Conservation (phyloP, 2,113 vertebrate genomes). For the Muntiacus reevesi region DNA sequence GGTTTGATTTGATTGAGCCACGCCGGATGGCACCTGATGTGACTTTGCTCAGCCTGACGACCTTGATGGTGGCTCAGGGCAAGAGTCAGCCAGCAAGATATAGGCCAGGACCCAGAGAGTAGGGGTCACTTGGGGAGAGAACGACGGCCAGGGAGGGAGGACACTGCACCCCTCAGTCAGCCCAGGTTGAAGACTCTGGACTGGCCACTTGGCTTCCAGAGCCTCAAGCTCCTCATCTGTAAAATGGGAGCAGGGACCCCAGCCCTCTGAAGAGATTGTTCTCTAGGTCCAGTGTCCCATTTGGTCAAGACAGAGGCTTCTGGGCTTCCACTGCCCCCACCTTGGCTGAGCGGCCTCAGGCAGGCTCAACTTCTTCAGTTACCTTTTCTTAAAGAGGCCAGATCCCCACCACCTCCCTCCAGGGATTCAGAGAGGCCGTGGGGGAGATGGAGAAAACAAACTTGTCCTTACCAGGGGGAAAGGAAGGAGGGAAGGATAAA, state of each 20-base stretch:
- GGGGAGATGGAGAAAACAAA: background rate
- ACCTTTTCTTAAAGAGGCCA: background rate
- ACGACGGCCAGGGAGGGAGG: accelerated
- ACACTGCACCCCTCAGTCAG: accelerated
- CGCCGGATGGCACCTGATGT: background rate
- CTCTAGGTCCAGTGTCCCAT: background rate
- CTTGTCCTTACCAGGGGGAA: background rate
- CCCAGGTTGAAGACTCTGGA: background rate
- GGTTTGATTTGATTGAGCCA: background rate
- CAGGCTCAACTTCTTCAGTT: background rate
- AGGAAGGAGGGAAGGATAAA: background rate
- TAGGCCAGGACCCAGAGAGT: background rate
- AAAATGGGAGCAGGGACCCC: too few species aligned
- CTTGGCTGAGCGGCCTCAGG: background rate
- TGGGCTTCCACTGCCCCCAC: too few species aligned
- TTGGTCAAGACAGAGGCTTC: background rate
- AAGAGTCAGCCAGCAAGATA: background rate
- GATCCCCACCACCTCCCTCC: background rate
- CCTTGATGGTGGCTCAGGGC: background rate
- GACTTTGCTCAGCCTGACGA: background rate
- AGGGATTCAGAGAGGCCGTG: background rate
- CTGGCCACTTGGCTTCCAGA: background rate
- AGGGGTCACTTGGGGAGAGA: background rate
- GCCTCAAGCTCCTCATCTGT: background rate
- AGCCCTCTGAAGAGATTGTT: background rate